Evolutionary conservation across 2,113 vertebrate genomes (phyloP).

Genomic region (Daphoenositta chrysoptera): DNA sequence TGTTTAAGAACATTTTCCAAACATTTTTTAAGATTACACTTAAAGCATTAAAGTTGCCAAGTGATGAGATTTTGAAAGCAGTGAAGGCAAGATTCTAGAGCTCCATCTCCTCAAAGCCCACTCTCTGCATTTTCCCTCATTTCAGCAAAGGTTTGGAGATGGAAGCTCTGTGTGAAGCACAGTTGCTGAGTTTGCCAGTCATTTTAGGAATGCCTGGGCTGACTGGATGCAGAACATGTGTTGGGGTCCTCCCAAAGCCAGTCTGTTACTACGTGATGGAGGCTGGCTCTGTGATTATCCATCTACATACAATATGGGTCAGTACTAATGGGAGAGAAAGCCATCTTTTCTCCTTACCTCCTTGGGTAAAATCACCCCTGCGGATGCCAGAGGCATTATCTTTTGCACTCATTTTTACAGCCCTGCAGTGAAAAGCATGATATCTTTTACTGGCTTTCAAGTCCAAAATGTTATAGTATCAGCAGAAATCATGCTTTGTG

Average conservation of each 20-base stretch:
- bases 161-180: background rate
- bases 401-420: background rate
- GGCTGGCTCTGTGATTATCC: background rate
- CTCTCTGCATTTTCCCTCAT: background rate
- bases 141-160: background rate
- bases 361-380: background rate
- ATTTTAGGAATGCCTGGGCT: background rate
- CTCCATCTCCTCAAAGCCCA: background rate
- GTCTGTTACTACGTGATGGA: background rate
- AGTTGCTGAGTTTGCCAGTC: background rate
- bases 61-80: background rate
- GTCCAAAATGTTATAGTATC: background rate
- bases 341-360: background rate
- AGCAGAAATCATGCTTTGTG: background rate
- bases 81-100: background rate
- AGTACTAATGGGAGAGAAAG: background rate
- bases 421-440: background rate
- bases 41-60: background rate
- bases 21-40: conserved; percentile 56
- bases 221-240: background rate
- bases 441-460: conserved; percentile 7
- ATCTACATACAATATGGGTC: background rate
- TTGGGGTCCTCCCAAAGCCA: background rate
- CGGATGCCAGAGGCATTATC: background rate
- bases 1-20: conserved; percentile 69